A percentile compares a stretch with the other conserved stretches of the same genome.
These are phyloP conservation scores for Notamacropus eugenii DNA, from an alignment of 2,797 vertebrate species.

Conservation along the genomic window DNA sequence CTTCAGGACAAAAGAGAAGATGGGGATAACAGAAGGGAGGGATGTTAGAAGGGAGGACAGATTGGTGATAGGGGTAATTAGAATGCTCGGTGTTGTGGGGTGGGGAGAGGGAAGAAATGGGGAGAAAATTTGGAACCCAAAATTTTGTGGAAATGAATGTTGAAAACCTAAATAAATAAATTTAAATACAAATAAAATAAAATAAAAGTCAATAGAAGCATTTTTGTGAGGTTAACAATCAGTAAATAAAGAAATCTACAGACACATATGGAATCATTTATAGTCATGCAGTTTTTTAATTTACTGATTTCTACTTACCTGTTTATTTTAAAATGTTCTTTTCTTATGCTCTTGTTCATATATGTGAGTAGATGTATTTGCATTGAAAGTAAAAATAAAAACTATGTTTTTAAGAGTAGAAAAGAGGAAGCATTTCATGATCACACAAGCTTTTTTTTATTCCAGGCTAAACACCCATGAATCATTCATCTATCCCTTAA, in stretches of 20 bases:
- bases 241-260: background rate
- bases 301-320: background rate
- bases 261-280: background rate
- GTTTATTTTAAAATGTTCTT: background rate
- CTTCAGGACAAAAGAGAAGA: no score
- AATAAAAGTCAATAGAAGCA: background rate
- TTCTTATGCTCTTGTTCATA: background rate
- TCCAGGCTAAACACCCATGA: background rate
- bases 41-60: no score
- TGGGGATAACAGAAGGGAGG: no score
- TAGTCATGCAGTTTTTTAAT: background rate
- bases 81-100: no score
- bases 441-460: background rate
- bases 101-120: no score
- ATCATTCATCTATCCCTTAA: background rate
- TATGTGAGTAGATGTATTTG: background rate
- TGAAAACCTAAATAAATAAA: no score
- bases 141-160: no score
- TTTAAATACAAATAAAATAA: no score
- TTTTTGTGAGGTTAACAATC: background rate
- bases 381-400: background rate
- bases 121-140: no score
- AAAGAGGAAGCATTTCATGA: background rate
- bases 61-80: no score
- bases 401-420: background rate